phyloP scores from a whole-genome alignment of 2,888 invertebrate species.

The Emmelina monodactyla region DNA sequence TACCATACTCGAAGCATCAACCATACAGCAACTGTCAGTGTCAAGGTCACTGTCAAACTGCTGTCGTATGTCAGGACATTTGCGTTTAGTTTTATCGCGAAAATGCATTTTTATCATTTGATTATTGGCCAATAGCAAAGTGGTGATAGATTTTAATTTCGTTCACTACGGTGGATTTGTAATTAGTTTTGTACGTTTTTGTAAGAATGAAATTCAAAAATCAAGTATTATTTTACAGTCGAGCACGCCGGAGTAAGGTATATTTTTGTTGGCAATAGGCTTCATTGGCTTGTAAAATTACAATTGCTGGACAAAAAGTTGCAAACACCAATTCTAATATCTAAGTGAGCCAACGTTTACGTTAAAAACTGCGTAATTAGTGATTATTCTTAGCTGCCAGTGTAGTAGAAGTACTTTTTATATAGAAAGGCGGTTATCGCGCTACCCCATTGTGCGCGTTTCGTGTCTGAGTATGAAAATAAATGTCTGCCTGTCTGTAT shows the following conservation, averaged over 20 bases:
- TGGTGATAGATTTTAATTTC: not conserved
- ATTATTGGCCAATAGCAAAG: not conserved
- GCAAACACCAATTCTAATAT: not conserved
- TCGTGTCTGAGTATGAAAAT: constrained; percentile 8
- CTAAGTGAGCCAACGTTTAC: not conserved
- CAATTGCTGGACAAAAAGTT: constrained; percentile 29
- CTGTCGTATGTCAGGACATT: too few species aligned
- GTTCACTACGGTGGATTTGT: not conserved
- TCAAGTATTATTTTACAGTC: not conserved
- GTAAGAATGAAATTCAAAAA: not conserved
- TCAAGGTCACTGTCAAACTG: too few species aligned
- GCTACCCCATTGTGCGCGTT: not conserved
- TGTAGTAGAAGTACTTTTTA: too few species aligned
- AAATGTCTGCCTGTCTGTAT: constrained; percentile 22
- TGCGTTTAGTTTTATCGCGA: too few species aligned
- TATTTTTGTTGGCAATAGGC: not conserved
- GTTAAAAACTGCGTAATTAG: not conserved
- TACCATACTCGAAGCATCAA: too few species aligned
- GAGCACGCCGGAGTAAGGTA: not conserved
- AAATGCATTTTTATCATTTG: not conserved
- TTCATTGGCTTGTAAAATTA: constrained; percentile 12
- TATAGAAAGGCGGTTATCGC: too few species aligned
- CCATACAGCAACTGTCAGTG: too few species aligned
- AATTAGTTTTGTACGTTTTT: not conserved
- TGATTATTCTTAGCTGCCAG: not conserved